Conservation (phyloP, 2,113 vertebrate species). For the Zosterops pallidus region DNA sequence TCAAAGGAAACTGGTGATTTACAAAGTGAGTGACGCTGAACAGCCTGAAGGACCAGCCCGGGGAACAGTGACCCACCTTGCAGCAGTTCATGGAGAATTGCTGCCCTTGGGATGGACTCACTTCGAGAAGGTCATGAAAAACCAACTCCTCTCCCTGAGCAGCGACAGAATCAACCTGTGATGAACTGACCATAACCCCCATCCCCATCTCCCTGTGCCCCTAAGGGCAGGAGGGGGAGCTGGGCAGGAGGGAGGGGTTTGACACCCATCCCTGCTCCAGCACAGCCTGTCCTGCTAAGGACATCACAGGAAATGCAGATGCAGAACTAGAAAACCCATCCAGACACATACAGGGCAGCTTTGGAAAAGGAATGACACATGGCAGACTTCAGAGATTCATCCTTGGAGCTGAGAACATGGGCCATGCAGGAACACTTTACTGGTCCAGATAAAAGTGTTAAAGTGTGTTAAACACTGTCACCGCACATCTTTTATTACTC, state of each 20-base stretch:
- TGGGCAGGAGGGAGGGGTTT: background rate
- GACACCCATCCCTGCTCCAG: background rate
- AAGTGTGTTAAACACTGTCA: background rate
- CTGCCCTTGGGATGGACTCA: background rate
- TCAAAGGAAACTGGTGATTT: background rate
- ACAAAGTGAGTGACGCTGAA: background rate
- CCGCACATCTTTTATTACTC: background rate
- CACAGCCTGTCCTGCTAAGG: background rate
- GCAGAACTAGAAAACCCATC: background rate
- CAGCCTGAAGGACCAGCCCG: background rate
- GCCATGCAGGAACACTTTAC: background rate
- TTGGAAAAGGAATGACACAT: background rate
- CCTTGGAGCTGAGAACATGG: background rate
- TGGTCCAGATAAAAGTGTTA: background rate
- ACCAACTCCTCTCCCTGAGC: background rate
- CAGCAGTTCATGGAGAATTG: background rate
- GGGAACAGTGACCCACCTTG: accelerated
- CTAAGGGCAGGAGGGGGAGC: background rate
- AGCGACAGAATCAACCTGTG: background rate
- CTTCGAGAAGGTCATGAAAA: background rate
- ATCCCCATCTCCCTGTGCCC: background rate
- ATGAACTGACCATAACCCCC: background rate
- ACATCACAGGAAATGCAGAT: background rate
- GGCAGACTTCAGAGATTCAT: background rate
- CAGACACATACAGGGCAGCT: background rate